A percentile compares a stretch with the other conserved stretches of the same genome.
phyloP scores from a whole-genome alignment of 2,888 invertebrate genomes.

The Cryptus armator region DNA sequence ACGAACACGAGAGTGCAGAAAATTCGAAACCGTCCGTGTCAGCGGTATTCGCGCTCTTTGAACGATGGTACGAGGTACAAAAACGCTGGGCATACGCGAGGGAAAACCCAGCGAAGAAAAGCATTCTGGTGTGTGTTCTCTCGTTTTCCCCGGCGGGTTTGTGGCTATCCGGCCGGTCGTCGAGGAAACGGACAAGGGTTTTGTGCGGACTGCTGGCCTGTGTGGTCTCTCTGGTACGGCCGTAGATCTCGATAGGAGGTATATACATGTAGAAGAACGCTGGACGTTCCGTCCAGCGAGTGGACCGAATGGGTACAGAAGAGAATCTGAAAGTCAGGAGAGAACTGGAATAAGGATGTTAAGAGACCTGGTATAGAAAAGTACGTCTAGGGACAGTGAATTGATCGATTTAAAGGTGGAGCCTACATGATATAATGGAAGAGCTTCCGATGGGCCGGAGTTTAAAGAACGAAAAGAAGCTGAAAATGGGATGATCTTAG shows the following conservation, averaged over 20 bases:
- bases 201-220: slow-evolving; percentile 51
- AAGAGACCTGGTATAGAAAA: not conserved
- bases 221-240: slow-evolving; percentile 47
- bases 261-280: not conserved
- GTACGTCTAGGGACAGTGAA: slow-evolving; percentile 25
- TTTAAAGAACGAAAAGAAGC: slow-evolving; percentile 6
- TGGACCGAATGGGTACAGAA: slow-evolving; percentile 36
- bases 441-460: not conserved
- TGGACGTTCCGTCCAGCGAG: slow-evolving; percentile 8
- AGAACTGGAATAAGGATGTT: slow-evolving; percentile 7
- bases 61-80: slow-evolving; percentile 59
- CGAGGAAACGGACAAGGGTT: slow-evolving; percentile 53
- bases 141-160: slow-evolving; percentile 38
- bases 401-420: slow-evolving; percentile 54
- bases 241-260: slow-evolving; percentile 27
- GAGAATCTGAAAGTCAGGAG: slow-evolving; percentile 45
- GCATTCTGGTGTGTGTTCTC: slow-evolving; percentile 51
- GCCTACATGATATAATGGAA: not conserved
- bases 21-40: slow-evolving; percentile 70
- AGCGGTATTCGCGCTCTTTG: slow-evolving; percentile 70
- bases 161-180: slow-evolving; percentile 25
- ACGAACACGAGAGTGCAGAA: slow-evolving; percentile 45
- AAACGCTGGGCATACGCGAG: slow-evolving; percentile 37
- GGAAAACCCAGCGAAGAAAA: slow-evolving; percentile 33
- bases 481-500: slow-evolving; percentile 15